Percentiles rank a stretch among this genome's conserved stretches.
phyloP scores from a whole-genome alignment of 1,140 invertebrate genomes.

The Lepidurus apus region DNA sequence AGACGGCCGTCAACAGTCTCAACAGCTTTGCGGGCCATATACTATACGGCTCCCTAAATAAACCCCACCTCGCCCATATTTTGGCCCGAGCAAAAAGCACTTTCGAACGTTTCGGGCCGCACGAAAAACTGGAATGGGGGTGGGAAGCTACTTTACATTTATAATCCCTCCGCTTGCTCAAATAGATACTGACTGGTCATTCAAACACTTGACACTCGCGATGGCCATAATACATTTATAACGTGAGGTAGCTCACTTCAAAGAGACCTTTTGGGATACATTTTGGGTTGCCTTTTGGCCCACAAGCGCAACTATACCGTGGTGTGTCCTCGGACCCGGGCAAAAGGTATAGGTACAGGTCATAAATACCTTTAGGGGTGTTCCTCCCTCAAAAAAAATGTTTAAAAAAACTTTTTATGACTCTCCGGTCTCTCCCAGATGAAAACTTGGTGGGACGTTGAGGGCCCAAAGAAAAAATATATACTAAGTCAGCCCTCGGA shows the following conservation, averaged over 20 bases:
- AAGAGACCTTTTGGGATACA: not conserved
- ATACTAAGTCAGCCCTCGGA: not conserved
- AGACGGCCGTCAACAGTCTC: constrained; percentile 20
- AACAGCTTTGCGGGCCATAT: constrained; percentile 14
- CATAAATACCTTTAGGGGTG: not conserved
- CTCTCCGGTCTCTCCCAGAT: not conserved
- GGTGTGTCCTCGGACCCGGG: not conserved
- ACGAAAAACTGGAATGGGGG: not conserved
- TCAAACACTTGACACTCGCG: not conserved
- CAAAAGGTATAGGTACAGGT: not conserved
- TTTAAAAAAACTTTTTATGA: not conserved
- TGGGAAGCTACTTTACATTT: constrained; percentile 10
- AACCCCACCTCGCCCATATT: constrained; percentile 1
- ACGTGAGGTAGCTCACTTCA: not conserved
- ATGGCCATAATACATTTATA: constrained; percentile 16
- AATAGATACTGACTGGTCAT: not conserved
- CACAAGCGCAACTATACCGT: not conserved
- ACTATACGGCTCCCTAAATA: not conserved
- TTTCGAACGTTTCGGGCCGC: not conserved
- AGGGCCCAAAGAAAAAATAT: not conserved
- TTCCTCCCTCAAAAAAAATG: not conserved
- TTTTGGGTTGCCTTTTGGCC: not conserved
- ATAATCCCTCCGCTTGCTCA: not conserved
- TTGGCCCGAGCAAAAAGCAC: not conserved
- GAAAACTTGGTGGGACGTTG: not conserved